Percentiles rank a stretch among this genome's conserved stretches.
Conservation (phyloP, 1,140 invertebrate genomes). For the Trypoxylus dichotomus region DNA sequence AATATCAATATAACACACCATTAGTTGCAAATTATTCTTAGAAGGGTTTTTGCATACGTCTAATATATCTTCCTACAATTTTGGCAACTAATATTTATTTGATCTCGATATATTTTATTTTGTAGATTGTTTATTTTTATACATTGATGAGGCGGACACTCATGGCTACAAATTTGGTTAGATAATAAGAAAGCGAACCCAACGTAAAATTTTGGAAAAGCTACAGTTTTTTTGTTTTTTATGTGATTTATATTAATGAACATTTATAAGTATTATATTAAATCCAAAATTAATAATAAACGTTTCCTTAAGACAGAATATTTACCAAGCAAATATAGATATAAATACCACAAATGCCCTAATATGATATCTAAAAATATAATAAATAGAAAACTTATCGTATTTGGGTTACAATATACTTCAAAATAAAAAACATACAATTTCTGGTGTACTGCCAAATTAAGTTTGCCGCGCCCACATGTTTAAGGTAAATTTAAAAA, state of each 20-base stretch:
- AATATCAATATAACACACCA: too few relatives aligned
- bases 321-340: too few relatives aligned
- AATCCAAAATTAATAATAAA: too few relatives aligned
- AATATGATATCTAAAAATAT: not conserved
- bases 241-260: too few relatives aligned
- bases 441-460: conserved; percentile 23
- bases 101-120: not conserved
- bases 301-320: too few relatives aligned
- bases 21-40: too few relatives aligned
- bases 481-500: conserved; percentile 26
- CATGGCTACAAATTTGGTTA: not conserved
- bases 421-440: conserved; percentile 19
- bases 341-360: too few relatives aligned
- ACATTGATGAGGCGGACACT: not conserved
- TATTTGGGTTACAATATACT: conserved; percentile 14
- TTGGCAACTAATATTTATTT: not conserved
- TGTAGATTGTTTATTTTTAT: conserved; percentile 2
- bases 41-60: not conserved
- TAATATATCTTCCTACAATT: not conserved
- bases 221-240: too few relatives aligned
- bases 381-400: not conserved
- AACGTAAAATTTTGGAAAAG: not conserved
- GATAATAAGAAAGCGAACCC: not conserved
- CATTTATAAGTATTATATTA: too few relatives aligned
- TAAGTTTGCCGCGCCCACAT: conserved; percentile 26